These are phyloP conservation scores for Caradrina kadenii DNA, from an alignment of 2,888 invertebrate genomes.

Conservation along the genomic window DNA sequence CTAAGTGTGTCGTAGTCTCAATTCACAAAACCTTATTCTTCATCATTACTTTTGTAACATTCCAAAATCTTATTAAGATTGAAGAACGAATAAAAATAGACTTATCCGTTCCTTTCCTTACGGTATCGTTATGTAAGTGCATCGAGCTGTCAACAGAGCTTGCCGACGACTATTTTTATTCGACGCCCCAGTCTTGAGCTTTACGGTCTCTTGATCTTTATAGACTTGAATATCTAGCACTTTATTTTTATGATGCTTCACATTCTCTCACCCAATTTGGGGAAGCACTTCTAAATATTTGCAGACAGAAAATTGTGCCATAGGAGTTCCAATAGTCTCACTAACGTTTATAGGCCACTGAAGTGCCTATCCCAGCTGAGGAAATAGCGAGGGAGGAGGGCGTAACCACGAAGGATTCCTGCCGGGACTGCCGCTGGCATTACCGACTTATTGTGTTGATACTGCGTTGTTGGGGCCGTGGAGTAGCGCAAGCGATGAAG, in stretches of 20 bases:
- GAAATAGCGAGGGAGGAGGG: not conserved
- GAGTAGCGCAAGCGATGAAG: not conserved
- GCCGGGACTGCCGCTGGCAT: slow-evolving; percentile 27
- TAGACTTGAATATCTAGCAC: slow-evolving; percentile 25
- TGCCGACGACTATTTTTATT: slow-evolving; percentile 27
- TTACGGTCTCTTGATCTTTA: slow-evolving; percentile 36
- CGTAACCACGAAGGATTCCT: slow-evolving; percentile 32
- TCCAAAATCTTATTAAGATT: slow-evolving; percentile 22
- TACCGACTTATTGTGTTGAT: slow-evolving; percentile 52
- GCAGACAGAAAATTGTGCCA: not conserved
- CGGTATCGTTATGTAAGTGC: slow-evolving; percentile 35
- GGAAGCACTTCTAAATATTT: slow-evolving; percentile 12
- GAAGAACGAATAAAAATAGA: slow-evolving; percentile 14
- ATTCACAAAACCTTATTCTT: not conserved
- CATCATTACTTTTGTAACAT: not conserved
- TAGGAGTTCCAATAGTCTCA: slow-evolving; percentile 2
- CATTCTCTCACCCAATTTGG: slow-evolving; percentile 25
- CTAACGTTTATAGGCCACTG: slow-evolving; percentile 30
- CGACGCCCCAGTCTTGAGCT: slow-evolving; percentile 21
- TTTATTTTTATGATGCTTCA: slow-evolving; percentile 28
- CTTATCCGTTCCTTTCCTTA: slow-evolving; percentile 8
- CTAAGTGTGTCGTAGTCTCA: too few species aligned
- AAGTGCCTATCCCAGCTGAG: slow-evolving; percentile 4
- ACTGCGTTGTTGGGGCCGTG: slow-evolving; percentile 3
- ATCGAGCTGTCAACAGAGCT: slow-evolving; percentile 28